phyloP scores from a whole-genome alignment of 2,113 vertebrate genomes.

The Rhombomys opimus region DNA sequence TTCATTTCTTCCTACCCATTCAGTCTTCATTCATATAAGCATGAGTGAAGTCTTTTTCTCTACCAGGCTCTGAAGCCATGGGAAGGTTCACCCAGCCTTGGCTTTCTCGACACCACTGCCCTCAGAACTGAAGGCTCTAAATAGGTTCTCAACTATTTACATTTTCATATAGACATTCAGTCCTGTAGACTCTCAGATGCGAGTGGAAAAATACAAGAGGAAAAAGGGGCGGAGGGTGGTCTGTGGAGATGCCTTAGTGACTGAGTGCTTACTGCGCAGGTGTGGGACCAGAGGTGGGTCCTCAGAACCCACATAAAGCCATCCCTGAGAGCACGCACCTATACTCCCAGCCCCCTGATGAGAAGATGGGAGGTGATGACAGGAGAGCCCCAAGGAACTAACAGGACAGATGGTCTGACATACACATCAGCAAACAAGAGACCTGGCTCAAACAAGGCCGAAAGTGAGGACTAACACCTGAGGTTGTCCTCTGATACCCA shows the following conservation, averaged over 20 bases:
- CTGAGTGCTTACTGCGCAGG: not conserved
- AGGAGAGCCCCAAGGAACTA: not conserved
- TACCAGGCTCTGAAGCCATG: not conserved
- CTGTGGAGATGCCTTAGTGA: not conserved
- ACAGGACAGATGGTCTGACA: too few relatives aligned
- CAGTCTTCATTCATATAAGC: not conserved
- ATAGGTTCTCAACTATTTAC: not conserved
- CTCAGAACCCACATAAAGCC: not conserved
- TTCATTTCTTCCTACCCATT: not conserved
- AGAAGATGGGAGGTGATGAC: not conserved
- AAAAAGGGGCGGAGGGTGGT: rapidly evolving
- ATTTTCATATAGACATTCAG: not conserved
- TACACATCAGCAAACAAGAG: not conserved
- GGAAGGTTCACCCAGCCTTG: not conserved
- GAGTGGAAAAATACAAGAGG: not conserved
- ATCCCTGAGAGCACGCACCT: not conserved
- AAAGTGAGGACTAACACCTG: not conserved
- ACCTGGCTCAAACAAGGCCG: not conserved
- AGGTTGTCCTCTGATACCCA: not conserved
- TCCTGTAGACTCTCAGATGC: not conserved
- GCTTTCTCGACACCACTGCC: not conserved
- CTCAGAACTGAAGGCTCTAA: not conserved
- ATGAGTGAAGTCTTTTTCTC: not conserved
- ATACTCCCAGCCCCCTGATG: not conserved
- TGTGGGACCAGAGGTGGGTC: not conserved